Percentiles rank a stretch among this genome's conserved stretches.
phyloP scores from a whole-genome alignment of 2,113 vertebrate genomes.

The Malurus elegans region DNA sequence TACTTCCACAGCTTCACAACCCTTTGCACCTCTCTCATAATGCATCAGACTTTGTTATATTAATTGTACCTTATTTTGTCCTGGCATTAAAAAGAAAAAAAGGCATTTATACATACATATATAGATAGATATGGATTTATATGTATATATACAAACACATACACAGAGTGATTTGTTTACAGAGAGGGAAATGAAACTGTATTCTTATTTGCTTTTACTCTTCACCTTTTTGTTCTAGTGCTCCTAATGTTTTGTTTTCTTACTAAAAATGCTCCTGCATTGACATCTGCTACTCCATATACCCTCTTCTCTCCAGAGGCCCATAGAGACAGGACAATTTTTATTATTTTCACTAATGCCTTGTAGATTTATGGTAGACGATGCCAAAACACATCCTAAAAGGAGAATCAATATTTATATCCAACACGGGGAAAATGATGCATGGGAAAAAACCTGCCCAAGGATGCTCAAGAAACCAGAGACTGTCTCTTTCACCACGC shows the following conservation, averaged over 20 bases:
- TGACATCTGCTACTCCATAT: background rate
- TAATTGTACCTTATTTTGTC: constrained; percentile 34
- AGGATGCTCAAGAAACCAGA: background rate
- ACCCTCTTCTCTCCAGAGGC: background rate
- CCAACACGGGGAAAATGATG: background rate
- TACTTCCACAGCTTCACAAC: constrained; percentile 26
- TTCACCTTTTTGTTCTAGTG: background rate
- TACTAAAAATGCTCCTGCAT: background rate
- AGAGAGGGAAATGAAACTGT: background rate
- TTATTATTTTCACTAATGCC: background rate
- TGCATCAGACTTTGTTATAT: background rate
- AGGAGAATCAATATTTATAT: background rate
- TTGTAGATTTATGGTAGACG: background rate
- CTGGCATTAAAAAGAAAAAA: background rate
- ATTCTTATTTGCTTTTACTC: background rate
- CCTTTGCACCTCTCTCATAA: constrained; percentile 19
- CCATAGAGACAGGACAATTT: background rate
- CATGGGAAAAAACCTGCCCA: background rate
- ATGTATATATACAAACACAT: rapidly evolving
- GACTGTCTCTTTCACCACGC: background rate
- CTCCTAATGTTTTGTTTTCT: background rate
- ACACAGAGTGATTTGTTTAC: background rate
- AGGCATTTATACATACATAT: no score
- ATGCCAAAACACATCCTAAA: background rate
- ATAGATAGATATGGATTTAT: no score